Evolutionary conservation across 2,797 vertebrate genomes (phyloP), one percentile per base, ranked within the genome.

Genomic region (Babyrousa celebensis): DNA sequence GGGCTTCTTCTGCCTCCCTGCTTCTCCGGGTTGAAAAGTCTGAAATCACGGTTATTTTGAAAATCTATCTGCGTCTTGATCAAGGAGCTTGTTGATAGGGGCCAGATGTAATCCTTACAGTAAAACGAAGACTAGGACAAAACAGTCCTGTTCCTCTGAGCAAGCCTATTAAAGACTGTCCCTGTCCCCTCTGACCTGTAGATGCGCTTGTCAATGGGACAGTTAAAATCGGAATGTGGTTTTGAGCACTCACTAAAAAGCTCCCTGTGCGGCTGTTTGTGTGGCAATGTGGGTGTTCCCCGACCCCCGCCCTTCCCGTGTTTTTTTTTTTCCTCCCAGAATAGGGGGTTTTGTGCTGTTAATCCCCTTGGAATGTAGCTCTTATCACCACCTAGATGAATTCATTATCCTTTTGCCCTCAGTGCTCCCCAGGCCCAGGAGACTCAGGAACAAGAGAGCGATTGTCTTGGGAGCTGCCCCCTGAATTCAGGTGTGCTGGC

Each of bases 301-400:
- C 32, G 54, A 9, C 68, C 92, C 27, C 12, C 2, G 25, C 29
- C 25, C 83, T 86, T 71, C 63, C 58, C 14, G 2, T 48, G 56
- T 14, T 15, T 40, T 40, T 62, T 36, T 36, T 16, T 40, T 56
- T 32, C 11, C 75, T 95, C 70, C 63, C 63, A 71, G 84, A 74
- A 18, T 58, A 58, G 56, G 21, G 89, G 95, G 74, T 48, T 80
- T 96, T 79, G 58, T 71, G 60, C 60, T 72, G 82, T 65, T 94
- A 97, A 98, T 96, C 95, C 93, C 82, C 85, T 75, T 75, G 96
- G 96, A 96, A 98, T 96, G 96, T 72, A 96, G 94, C 82, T 95
- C 94, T 97, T 97, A 97, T 96, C 94, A 95, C 90, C 83, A 89
- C 90, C 97, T 89, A 62, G 82, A 91, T 40, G 94, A 96, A 97